Conservation (phyloP, 2,113 vertebrate species). For the Aegotheles bennettii region DNA sequence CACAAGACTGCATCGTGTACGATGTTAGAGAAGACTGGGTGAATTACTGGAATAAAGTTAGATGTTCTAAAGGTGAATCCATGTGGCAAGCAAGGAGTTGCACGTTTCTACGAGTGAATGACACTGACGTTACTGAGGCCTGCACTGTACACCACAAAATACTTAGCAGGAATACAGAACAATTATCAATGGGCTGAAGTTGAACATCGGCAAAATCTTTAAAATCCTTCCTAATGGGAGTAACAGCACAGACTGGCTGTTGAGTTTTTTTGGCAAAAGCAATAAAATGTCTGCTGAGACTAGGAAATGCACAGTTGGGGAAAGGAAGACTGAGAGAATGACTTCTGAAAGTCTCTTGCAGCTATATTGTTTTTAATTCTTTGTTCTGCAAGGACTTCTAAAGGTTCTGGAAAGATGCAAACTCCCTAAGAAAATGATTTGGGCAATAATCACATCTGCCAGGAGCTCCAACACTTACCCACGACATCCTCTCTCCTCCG, state of each 20-base stretch:
- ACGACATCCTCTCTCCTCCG: neutral
- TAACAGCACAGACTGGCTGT: neutral
- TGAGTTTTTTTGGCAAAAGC: neutral
- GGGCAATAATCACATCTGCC: neutral
- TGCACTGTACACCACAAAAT: neutral
- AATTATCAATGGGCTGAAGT: neutral
- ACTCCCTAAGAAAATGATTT: neutral
- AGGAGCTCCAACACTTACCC: neutral
- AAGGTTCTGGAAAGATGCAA: neutral
- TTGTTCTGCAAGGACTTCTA: neutral
- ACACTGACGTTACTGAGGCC: neutral
- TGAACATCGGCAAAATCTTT: neutral
- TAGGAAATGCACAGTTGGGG: neutral
- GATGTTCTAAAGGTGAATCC: neutral
- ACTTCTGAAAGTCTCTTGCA: neutral
- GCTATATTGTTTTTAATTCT: neutral
- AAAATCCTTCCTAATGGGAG: neutral
- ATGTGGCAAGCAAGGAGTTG: fast-evolving
- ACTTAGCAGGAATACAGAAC: neutral
- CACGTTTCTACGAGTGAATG: neutral
- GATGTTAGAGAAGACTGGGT: neutral
- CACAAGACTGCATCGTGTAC: fast-evolving
- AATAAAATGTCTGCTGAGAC: neutral
- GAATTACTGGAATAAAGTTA: neutral
- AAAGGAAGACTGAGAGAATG: neutral